These are phyloP conservation scores for Montipora capitata DNA, from an alignment of 92 coral and sea anemone species.

Conservation along the genomic window DNA sequence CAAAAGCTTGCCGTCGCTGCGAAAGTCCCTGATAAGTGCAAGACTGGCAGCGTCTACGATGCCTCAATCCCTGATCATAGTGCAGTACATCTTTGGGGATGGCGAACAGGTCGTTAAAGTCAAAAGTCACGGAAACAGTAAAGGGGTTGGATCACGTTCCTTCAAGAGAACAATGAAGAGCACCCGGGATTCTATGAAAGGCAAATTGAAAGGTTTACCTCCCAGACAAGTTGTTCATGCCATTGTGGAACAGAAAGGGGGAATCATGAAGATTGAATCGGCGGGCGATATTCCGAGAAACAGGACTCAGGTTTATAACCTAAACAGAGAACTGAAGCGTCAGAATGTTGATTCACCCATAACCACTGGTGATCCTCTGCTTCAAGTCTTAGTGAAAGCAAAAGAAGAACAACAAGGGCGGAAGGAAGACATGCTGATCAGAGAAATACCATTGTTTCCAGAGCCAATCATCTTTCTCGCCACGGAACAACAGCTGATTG, in stretches of 20 bases:
- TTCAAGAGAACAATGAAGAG: conserved; percentile 6
- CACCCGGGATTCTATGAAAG: background rate
- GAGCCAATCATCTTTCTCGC: too few species aligned
- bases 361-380: conserved; percentile 45
- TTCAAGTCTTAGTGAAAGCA: conserved; percentile 52
- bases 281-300: conserved; percentile 56
- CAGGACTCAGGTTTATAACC: conserved; percentile 6
- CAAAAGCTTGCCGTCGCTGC: conserved; percentile 41
- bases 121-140: conserved; percentile 63
- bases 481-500: too few species aligned
- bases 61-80: too few species aligned
- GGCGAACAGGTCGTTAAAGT: too few species aligned
- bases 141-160: background rate
- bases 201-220: too few species aligned
- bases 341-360: conserved; percentile 8
- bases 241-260: conserved; percentile 60
- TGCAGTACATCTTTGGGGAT: too few species aligned
- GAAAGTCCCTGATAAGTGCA: conserved; percentile 51
- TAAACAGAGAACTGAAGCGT: conserved; percentile 23
- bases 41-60: too few species aligned
- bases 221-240: conserved; percentile 14
- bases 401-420: conserved; percentile 57
- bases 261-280: conserved; percentile 43
- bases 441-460: background rate
- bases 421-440: conserved; percentile 12